A percentile compares a stretch with the other conserved stretches of the same genome.
Evolutionary conservation across 2,888 invertebrate species (phyloP).

Genomic region (Aleiodes leptofemur): DNA sequence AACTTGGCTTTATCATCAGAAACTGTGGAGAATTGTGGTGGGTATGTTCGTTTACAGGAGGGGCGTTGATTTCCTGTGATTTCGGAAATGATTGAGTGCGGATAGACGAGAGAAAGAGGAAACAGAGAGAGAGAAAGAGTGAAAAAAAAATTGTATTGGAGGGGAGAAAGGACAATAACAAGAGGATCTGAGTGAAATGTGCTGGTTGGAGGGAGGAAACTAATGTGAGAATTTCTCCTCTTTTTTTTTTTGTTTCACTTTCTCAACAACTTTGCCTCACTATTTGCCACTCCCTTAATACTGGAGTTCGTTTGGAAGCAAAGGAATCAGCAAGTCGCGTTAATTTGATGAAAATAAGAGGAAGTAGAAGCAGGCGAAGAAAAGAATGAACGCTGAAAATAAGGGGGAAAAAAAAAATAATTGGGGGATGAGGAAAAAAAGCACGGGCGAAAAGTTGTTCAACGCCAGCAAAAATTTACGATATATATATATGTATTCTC

Average conservation of each 20-base stretch:
- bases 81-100: constrained; percentile 55
- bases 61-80: constrained; percentile 54
- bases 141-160: neutral
- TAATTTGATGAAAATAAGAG: constrained; percentile 61
- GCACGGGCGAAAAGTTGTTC: constrained; percentile 9
- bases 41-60: constrained; percentile 52
- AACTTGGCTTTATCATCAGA: constrained; percentile 49
- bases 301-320: constrained; percentile 27
- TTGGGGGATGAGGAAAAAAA: constrained; percentile 25
- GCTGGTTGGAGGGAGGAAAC: neutral
- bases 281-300: constrained; percentile 28
- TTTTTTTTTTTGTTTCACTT: constrained; percentile 36
- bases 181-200: neutral
- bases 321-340: constrained; percentile 60
- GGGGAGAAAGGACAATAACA: neutral
- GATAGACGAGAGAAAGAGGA: constrained; percentile 44
- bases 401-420: constrained; percentile 17
- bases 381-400: constrained; percentile 42
- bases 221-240: constrained; percentile 27
- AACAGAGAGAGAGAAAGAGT: constrained; percentile 1
- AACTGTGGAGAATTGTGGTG: constrained; percentile 31
- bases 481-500: neutral
- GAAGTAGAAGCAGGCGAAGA: neutral
- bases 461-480: constrained; percentile 13
- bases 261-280: constrained; percentile 16